Base-by-base conservation (phyloP, 1,140 invertebrate genomes). In the Drosophila pachea region DNA sequence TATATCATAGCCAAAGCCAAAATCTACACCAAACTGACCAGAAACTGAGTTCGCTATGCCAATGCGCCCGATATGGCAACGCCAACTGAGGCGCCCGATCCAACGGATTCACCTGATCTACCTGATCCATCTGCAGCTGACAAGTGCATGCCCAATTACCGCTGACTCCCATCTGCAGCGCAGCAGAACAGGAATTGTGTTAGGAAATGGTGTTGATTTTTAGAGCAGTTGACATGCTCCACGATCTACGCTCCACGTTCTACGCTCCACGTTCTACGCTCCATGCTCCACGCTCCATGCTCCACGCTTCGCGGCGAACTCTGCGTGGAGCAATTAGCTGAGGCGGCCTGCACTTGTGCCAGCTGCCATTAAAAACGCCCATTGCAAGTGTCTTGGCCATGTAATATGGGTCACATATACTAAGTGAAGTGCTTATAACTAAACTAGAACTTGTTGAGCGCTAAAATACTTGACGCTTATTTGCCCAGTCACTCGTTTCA, bases 321-420 rank as follows among this genome's bases (percentile, higher is more conserved):
- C 22, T 22, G 63, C 56, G 40, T 12, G 48, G 71, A 69, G 68
- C 76, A 83, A 83, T 83, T 84, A 79, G 81, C 73, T 64, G 68
- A 16, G 36, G 38, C 43, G 47, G 48, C 61, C 58, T 70, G 50
- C 74, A 76, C 58, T 70, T 73, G 55, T 60, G 48, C 42, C 14
- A 59, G 35, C 58, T 62, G 53, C 43, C 53, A 64, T 40, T 68
- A 45, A 14, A 54, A 5, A 31, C 29, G 9, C 16, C 53, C 42
- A 40, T 69, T 53, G 36, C 29, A 48, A 66, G 52, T 61, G 64
- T 69, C 64, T 65, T 66, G 58, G 45, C 56, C 72, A 62, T 58
- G 54, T 71, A 77, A 82, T 77, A 82, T 82, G 74, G 78, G 78
- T 82, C 78, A 74, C 58, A 71, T 38, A 31, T 50, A 22, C 22